phyloP scores from a whole-genome alignment of 2,888 invertebrate species.

The Neoaliturus tenellus region DNA sequence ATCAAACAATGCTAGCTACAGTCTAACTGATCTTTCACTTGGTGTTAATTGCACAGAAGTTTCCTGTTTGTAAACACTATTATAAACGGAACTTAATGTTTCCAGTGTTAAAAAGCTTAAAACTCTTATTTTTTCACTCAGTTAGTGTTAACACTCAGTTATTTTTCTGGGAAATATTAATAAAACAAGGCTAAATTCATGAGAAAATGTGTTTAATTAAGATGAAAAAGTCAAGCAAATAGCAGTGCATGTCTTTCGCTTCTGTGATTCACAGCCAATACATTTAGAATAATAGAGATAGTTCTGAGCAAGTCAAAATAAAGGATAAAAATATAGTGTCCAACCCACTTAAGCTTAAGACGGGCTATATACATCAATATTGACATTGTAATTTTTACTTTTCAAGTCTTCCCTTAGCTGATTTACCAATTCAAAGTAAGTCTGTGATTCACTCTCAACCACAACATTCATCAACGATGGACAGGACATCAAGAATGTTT shows the following conservation, averaged over 20 bases:
- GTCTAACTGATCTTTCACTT: too few species aligned
- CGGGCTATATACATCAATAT: constrained; percentile 2
- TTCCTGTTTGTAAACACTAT: too few species aligned
- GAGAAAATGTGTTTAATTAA: constrained; percentile 1
- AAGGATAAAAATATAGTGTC: neutral
- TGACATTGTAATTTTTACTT: constrained; percentile 11
- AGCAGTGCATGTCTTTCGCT: constrained; percentile 12
- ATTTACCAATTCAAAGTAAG: constrained; percentile 17
- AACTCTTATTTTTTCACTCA: too few species aligned
- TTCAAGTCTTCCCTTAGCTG: neutral
- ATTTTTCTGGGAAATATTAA: too few species aligned
- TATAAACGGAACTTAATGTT: too few species aligned
- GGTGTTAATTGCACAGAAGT: too few species aligned
- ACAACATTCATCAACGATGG: neutral
- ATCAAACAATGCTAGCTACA: too few species aligned
- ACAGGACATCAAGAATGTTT: constrained; percentile 12
- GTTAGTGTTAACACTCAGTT: too few species aligned
- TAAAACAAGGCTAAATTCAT: neutral
- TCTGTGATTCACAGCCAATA: constrained; percentile 1
- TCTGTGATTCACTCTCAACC: constrained; percentile 27
- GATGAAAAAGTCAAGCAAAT: neutral
- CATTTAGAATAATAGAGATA: constrained; percentile 23
- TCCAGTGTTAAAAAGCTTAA: too few species aligned
- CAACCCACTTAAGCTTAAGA: neutral
- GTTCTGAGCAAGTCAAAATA: neutral